These are phyloP conservation scores for Setophaga kirtlandii DNA, from an alignment of 2,113 vertebrate genomes.

Conservation along the genomic window DNA sequence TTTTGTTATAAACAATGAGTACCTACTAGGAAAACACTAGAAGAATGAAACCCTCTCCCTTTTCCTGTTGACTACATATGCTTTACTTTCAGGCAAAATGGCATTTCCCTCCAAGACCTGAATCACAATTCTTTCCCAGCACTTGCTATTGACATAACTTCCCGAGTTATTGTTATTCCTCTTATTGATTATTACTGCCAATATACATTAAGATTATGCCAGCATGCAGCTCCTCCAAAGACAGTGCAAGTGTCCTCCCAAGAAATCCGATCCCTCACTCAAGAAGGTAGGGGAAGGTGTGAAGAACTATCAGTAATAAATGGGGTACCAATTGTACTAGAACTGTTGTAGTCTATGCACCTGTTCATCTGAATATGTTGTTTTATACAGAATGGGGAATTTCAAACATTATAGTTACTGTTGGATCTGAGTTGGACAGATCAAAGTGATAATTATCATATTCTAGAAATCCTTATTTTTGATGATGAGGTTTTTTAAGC, in stretches of 20 bases:
- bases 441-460: constrained; percentile 56
- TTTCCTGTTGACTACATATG: constrained; percentile 58
- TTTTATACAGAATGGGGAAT: constrained; percentile 8
- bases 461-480: constrained; percentile 66
- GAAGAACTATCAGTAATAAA: background rate
- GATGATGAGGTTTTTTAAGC: constrained; percentile 55
- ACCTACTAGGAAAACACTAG: constrained; percentile 50
- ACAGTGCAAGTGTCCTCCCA: background rate
- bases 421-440: constrained; percentile 12
- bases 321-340: background rate
- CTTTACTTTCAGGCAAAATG: constrained; percentile 47
- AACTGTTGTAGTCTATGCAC: background rate
- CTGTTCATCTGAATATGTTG: background rate
- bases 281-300: background rate
- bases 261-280: background rate
- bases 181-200: constrained; percentile 14
- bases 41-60: constrained; percentile 52
- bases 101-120: constrained; percentile 44
- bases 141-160: constrained; percentile 4
- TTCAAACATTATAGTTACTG: background rate
- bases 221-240: background rate
- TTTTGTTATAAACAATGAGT: constrained; percentile 57
- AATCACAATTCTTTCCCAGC: constrained; percentile 17
- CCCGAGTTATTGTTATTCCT: constrained; percentile 40
- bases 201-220: background rate